phyloP scores from a whole-genome alignment of 2,797 vertebrate species.

The Okamejei kenojei region DNA sequence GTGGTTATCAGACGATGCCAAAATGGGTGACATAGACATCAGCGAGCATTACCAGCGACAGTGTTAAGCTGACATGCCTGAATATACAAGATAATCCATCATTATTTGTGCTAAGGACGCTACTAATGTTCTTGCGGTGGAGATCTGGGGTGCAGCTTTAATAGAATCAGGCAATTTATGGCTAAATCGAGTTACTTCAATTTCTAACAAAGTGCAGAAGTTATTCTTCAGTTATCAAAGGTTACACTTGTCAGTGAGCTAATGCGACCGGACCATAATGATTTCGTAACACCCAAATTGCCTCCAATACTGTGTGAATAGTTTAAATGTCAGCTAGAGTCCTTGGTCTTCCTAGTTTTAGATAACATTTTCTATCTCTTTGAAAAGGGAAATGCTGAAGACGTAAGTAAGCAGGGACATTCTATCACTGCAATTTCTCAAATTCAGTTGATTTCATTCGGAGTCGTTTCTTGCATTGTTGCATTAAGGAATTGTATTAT shows the following conservation, averaged over 20 bases:
- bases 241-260: not conserved
- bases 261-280: not conserved
- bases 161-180: not conserved
- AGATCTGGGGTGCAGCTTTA: not conserved
- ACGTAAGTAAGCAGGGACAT: too few species aligned
- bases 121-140: not conserved
- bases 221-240: not conserved
- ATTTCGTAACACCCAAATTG: not conserved
- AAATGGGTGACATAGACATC: not conserved
- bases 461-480: not conserved
- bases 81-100: not conserved
- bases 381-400: not conserved
- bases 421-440: not conserved
- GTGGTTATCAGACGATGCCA: not conserved
- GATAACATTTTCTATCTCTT: not conserved
- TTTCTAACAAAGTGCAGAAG: not conserved
- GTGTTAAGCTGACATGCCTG: not conserved
- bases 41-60: not conserved
- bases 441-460: not conserved
- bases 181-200: not conserved
- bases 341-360: not conserved
- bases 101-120: not conserved
- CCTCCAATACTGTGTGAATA: not conserved
- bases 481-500: not conserved
- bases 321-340: not conserved